Evolutionary conservation across 64 coral and sea anemone genomes (phyloP), one percentile per base, ranked within the genome.

Genomic region (Astreopora myriophthalma): DNA sequence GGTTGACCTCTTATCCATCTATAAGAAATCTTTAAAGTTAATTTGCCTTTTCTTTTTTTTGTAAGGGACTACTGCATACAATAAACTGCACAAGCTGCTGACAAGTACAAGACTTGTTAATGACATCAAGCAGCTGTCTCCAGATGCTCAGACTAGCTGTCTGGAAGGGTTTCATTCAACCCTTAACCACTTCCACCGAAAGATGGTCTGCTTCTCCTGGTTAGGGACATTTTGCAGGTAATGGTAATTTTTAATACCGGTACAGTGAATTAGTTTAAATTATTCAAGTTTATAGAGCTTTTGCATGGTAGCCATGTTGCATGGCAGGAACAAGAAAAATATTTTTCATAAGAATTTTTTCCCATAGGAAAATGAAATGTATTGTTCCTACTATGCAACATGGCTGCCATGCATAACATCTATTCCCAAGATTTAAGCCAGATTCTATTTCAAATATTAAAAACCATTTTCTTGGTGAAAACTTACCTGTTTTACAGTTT

Each of bases 111-210:
- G 49, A 24, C 87, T 57, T 71, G 28, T 89, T 0, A 62, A 60
- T 34, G 87, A 75, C 72, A 89, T 89, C 87, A 75, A 89, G 51
- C 40, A 72, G 55, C 71, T 77, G 55, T 75, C 69, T 19, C 87
- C 87, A 63, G 49, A 60, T 34, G 87, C 49, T 55, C 49, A 55
- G 49, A 55, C 49, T 55, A 55, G 49, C 49, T 55, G 49, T 55
- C 49, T 55, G 16, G 49, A 89, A 63, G 87, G 87, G 32, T 89
- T 89, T 39, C 87, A 89, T 77, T 62, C 71, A 48, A 75, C 71
- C 16, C 40, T 88, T 16, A 88, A 88, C 40, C 86, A 88, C 17
- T 88, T 30, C 14, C 69, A 73, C 26, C 71, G 42, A 42, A 89
- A 89, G 70, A 89, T 89, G 87, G 39, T 86, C 24, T 66, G 84